A percentile compares a stretch with the other conserved stretches of the same genome.
Evolutionary conservation across 1,140 invertebrate species (phyloP).

Genomic region (Delia radicum): DNA sequence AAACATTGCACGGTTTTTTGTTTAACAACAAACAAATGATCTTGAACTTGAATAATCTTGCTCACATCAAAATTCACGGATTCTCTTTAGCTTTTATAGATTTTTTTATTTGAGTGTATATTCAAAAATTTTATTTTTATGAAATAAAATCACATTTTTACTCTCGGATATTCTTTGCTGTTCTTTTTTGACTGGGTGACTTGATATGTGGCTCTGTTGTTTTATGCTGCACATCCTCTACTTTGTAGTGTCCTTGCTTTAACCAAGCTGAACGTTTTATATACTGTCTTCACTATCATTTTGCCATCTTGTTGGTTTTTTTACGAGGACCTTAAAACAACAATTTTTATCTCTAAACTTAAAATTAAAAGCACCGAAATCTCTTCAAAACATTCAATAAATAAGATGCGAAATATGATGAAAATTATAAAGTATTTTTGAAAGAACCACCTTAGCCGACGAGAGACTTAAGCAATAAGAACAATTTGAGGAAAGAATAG

Average conservation of each 20-base stretch:
- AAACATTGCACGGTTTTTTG: no score
- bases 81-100: no score
- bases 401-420: conserved; percentile 49
- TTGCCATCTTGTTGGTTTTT: neutral
- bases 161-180: no score
- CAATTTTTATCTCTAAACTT: neutral
- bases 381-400: conserved; percentile 50
- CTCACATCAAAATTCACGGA: no score
- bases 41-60: no score
- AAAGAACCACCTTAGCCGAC: neutral
- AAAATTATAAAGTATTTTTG: neutral
- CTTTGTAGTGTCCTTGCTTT: no score
- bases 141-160: no score
- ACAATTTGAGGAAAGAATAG: neutral
- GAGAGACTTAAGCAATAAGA: neutral
- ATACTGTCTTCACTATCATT: neutral
- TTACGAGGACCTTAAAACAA: neutral
- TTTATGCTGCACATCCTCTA: neutral
- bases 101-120: no score
- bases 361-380: conserved; percentile 38
- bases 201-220: no score
- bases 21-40: no score
- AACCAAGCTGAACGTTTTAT: neutral
- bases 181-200: no score
- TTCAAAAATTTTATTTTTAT: no score